phyloP scores from a whole-genome alignment of 1,140 invertebrate species.

The Cephus cinctus region DNA sequence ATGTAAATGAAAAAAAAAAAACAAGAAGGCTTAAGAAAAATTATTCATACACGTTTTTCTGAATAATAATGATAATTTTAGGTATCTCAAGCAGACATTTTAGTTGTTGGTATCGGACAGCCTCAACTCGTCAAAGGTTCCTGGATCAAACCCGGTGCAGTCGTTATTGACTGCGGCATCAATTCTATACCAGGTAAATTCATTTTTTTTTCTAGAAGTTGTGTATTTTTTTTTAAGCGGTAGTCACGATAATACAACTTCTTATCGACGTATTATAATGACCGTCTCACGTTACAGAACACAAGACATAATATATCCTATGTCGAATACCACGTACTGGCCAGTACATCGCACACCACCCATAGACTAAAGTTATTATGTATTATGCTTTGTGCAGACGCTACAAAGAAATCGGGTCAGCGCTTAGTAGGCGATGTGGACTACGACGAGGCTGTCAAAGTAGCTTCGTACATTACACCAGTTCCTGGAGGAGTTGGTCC shows the following conservation, averaged over 20 bases:
- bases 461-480: slow-evolving; percentile 90
- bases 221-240: too few species aligned
- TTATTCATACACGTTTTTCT: too few species aligned
- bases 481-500: slow-evolving; percentile 98
- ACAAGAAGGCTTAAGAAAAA: too few species aligned
- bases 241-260: too few species aligned
- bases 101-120: slow-evolving; percentile 94
- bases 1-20: not conserved
- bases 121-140: slow-evolving; percentile 89
- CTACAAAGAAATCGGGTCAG: slow-evolving; percentile 78
- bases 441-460: slow-evolving; percentile 74
- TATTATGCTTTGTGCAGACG: slow-evolving; percentile 63
- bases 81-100: slow-evolving; percentile 79
- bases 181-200: slow-evolving; percentile 84
- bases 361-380: too few species aligned
- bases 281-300: too few species aligned
- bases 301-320: too few species aligned
- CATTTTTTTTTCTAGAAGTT: too few species aligned
- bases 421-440: slow-evolving; percentile 94
- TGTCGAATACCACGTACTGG: too few species aligned
- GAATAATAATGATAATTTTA: too few species aligned
- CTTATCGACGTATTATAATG: too few species aligned
- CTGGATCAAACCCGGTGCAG: slow-evolving; percentile 97
- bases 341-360: too few species aligned
- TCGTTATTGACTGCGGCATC: slow-evolving; percentile 99